A percentile compares a stretch with the other conserved stretches of the same genome.
phyloP scores from a whole-genome alignment of 2,888 invertebrate species.

The Hydriomena furcata region DNA sequence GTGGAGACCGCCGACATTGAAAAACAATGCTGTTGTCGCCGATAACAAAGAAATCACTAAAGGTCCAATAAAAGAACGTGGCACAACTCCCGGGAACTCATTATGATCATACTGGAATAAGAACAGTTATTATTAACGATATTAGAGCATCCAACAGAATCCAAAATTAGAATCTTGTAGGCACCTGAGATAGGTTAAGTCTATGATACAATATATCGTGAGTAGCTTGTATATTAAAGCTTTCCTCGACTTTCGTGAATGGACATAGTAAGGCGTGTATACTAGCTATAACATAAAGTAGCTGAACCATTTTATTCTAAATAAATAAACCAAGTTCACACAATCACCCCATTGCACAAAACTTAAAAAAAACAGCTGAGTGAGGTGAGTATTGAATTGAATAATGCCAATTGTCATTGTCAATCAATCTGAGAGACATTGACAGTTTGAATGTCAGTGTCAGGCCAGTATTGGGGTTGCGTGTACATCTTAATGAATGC shows the following conservation, averaged over 20 bases:
- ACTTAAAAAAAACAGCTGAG: slow-evolving; percentile 21
- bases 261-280: slow-evolving; percentile 94
- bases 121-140: slow-evolving; percentile 41
- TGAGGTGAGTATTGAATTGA: not conserved
- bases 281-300: slow-evolving; percentile 89
- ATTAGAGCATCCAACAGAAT: slow-evolving; percentile 49
- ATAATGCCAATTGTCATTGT: too few species aligned
- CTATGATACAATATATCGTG: slow-evolving; percentile 97
- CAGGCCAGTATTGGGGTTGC: too few species aligned
- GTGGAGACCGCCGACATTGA: slow-evolving; percentile 87
- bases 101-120: slow-evolving; percentile 96
- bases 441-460: too few species aligned
- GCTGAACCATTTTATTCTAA: slow-evolving; percentile 85
- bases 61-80: slow-evolving; percentile 97
- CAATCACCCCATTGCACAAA: slow-evolving; percentile 54
- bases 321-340: slow-evolving; percentile 42
- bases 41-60: slow-evolving; percentile 90
- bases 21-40: slow-evolving; percentile 88
- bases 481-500: too few species aligned
- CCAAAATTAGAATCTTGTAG: slow-evolving; percentile 75
- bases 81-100: slow-evolving; percentile 98
- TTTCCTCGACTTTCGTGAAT: slow-evolving; percentile 99
- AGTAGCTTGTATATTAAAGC: slow-evolving; percentile 98
- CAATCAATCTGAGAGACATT: too few species aligned
- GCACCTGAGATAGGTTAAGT: slow-evolving; percentile 92